Conservation (phyloP, 2,113 vertebrate genomes). For the Burhinus oedicnemus region DNA sequence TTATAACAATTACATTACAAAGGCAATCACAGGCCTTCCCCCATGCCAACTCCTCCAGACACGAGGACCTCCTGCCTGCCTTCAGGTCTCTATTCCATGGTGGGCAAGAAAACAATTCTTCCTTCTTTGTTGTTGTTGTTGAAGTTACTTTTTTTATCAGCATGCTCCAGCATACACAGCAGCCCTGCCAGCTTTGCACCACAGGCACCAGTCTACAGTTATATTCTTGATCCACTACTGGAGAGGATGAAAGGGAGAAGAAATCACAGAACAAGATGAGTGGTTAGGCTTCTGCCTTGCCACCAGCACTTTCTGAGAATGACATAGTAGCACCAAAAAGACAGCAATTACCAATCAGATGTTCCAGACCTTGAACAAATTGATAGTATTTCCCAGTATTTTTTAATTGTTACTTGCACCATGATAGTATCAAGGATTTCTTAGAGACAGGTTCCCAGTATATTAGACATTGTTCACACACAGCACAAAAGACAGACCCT, state of each 20-base stretch:
- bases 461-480: not conserved
- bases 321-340: not conserved
- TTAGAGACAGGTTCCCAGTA: not conserved
- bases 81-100: not conserved
- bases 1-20: slow-evolving; percentile 46
- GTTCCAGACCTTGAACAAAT: not conserved
- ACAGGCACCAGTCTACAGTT: slow-evolving; percentile 40
- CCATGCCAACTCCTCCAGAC: not conserved
- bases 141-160: slow-evolving; percentile 31
- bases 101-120: slow-evolving; percentile 34
- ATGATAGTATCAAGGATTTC: not conserved
- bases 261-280: slow-evolving; percentile 28
- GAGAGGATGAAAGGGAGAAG: slow-evolving; percentile 7
- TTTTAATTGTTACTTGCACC: not conserved
- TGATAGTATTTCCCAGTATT: not conserved
- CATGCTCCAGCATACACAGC: not conserved
- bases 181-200: not conserved
- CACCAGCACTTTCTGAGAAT: not conserved
- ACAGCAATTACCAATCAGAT: not conserved
- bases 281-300: slow-evolving; percentile 5
- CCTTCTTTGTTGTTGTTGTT: slow-evolving; percentile 5
- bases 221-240: not conserved
- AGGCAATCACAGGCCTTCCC: not conserved
- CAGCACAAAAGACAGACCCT: not conserved
- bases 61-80: not conserved